A percentile compares a stretch with the other conserved stretches of the same genome.
Evolutionary conservation across 2,797 vertebrate genomes (phyloP).

Genomic region (Trachops cirrhosus): DNA sequence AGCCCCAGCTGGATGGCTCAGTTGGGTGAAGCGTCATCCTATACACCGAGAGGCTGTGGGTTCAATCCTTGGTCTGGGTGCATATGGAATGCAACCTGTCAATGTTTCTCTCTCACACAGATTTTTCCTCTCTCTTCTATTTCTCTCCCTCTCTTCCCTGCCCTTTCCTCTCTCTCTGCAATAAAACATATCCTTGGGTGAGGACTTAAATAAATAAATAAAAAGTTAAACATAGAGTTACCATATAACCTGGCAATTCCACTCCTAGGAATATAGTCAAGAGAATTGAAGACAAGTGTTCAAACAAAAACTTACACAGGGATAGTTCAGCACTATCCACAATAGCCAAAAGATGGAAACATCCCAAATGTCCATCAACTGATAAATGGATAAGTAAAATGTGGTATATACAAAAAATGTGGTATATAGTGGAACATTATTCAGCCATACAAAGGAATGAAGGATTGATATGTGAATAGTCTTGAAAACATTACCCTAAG

Average conservation of each 20-base stretch:
- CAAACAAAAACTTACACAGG: neutral
- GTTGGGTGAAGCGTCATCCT: too few species aligned
- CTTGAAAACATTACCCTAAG: neutral
- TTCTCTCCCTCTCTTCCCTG: too few species aligned
- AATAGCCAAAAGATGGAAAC: neutral
- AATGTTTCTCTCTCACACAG: too few species aligned
- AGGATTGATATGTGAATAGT: neutral
- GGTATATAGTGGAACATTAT: neutral
- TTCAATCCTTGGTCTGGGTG: too few species aligned
- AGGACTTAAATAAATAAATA: neutral
- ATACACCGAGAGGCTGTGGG: too few species aligned
- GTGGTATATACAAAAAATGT: neutral
- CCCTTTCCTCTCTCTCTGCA: neutral
- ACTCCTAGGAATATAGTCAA: neutral
- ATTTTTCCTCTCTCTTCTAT: neutral
- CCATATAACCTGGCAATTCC: neutral
- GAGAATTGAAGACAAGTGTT: neutral
- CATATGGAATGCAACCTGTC: too few species aligned
- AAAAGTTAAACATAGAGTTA: neutral
- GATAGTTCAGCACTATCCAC: neutral
- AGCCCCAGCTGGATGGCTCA: neutral
- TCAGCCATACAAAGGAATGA: neutral
- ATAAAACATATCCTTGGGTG: neutral
- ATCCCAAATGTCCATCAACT: neutral
- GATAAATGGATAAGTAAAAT: neutral